Evolutionary conservation across 2,888 invertebrate species (phyloP).

Genomic region (Ornithoptera alexandrae): DNA sequence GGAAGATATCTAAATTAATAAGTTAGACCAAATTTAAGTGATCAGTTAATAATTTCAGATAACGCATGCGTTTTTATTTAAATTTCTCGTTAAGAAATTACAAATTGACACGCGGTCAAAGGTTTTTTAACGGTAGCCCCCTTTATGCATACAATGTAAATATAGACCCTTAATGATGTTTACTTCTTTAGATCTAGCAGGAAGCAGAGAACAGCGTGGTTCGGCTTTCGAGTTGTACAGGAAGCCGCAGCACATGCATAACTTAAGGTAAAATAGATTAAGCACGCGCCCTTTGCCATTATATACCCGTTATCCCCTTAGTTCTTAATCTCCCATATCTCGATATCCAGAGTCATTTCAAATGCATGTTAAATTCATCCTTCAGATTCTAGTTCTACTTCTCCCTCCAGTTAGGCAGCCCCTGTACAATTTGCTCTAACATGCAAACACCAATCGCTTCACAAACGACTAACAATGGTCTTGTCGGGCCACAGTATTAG

Average conservation of each 20-base stretch:
- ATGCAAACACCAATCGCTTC: conserved; percentile 81
- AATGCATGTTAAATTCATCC: conserved; percentile 56
- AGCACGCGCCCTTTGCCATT: conserved; percentile 4
- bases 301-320: not conserved
- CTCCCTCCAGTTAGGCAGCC: conserved; percentile 41
- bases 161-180: not conserved
- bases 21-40: too few relatives aligned
- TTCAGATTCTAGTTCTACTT: conserved; percentile 25
- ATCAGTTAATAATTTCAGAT: too few relatives aligned
- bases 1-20: too few relatives aligned
- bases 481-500: conserved; percentile 73
- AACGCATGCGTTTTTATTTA: too few relatives aligned
- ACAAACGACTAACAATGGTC: conserved; percentile 78
- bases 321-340: conserved; percentile 19
- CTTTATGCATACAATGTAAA: not conserved
- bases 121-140: too few relatives aligned
- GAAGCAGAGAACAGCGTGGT: conserved; percentile 93
- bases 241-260: conserved; percentile 92
- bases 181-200: conserved; percentile 82
- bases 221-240: conserved; percentile 97
- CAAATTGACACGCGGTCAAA: too few relatives aligned
- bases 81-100: too few relatives aligned
- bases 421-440: conserved; percentile 80
- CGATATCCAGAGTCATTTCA: conserved; percentile 9
- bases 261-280: conserved; percentile 82